Evolutionary conservation across 2,113 vertebrate species (phyloP).

Genomic region (Danionella cerebrum): DNA sequence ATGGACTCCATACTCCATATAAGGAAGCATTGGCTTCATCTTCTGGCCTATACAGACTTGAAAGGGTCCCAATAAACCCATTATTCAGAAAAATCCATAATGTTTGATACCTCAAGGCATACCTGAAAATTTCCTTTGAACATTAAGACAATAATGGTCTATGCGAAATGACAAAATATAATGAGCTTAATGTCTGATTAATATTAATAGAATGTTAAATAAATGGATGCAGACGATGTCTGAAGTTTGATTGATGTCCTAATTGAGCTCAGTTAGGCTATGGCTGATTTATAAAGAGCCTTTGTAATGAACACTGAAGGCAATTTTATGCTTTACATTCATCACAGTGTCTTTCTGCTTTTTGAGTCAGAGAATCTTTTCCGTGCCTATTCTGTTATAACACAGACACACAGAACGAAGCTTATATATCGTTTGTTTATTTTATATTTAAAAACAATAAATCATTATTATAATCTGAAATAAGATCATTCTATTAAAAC

Average conservation of each 20-base stretch:
- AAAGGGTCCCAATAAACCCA: not conserved
- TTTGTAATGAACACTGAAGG: not conserved
- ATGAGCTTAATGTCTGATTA: constrained; percentile 9
- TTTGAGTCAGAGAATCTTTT: not conserved
- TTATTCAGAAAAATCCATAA: not conserved
- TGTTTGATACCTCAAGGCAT: not conserved
- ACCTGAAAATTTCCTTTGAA: constrained; percentile 2
- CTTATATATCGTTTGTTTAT: too few species aligned
- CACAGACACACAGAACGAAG: not conserved
- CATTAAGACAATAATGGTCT: not conserved
- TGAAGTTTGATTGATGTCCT: not conserved
- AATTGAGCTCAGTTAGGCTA: not conserved
- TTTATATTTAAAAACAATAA: not conserved
- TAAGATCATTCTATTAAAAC: not conserved
- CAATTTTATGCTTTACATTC: not conserved
- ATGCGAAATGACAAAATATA: not conserved
- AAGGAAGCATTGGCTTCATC: too few species aligned
- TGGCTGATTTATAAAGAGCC: constrained; percentile 4
- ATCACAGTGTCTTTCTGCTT: not conserved
- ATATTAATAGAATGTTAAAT: constrained; percentile 12
- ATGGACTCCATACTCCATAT: too few species aligned
- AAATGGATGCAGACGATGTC: not conserved
- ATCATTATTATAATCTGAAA: not conserved
- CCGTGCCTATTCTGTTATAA: too few species aligned
- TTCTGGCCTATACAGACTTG: not conserved